A percentile compares a stretch with the other conserved stretches of the same genome.
phyloP scores from a whole-genome alignment of 2,888 invertebrate species.

The Melanostoma mellinum region DNA sequence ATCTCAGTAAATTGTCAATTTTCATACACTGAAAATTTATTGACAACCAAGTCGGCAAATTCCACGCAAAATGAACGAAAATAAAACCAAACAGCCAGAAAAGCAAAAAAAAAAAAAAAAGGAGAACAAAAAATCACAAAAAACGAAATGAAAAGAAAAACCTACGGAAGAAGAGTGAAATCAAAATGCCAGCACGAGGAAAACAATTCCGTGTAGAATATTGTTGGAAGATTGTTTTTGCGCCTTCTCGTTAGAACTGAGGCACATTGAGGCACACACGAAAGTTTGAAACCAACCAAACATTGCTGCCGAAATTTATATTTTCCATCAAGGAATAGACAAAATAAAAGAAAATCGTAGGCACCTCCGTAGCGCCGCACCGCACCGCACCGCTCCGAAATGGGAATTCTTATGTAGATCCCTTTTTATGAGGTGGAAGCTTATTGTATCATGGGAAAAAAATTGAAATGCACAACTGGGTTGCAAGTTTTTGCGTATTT shows the following conservation, averaged over 20 bases:
- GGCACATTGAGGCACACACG: not conserved
- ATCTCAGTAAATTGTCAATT: slow-evolving; percentile 62
- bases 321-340: slow-evolving; percentile 26
- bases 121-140: not conserved
- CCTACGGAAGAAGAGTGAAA: not conserved
- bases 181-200: not conserved
- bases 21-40: slow-evolving; percentile 70
- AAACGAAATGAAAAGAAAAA: slow-evolving; percentile 3
- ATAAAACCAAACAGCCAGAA: slow-evolving; percentile 31
- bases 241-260: slow-evolving; percentile 1
- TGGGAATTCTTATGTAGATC: not conserved
- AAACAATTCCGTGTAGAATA: slow-evolving; percentile 52
- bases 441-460: not conserved
- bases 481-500: too few relatives aligned
- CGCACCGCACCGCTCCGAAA: not conserved
- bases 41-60: slow-evolving; percentile 62
- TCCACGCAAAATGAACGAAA: slow-evolving; percentile 45
- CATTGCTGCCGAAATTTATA: slow-evolving; percentile 17
- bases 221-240: slow-evolving; percentile 58
- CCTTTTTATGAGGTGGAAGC: too few relatives aligned
- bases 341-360: slow-evolving; percentile 28
- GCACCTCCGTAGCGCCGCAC: not conserved
- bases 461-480: not conserved
- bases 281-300: slow-evolving; percentile 16
- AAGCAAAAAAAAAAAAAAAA: slow-evolving; percentile 21